Evolutionary conservation across 2,113 vertebrate genomes (phyloP).

Genomic region (Cavia aperea): DNA sequence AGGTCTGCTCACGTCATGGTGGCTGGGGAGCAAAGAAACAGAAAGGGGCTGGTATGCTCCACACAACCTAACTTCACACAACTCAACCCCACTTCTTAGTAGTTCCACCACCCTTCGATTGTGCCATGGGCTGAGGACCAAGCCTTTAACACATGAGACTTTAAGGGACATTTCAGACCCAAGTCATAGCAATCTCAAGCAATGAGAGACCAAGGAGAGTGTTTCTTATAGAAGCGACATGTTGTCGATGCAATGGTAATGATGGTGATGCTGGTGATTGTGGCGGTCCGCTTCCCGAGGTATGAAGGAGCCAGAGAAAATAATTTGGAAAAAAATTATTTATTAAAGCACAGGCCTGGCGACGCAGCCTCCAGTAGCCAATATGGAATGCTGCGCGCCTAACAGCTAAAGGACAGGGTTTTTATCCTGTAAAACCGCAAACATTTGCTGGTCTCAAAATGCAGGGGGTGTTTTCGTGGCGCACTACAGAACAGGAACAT

Average conservation of each 20-base stretch:
- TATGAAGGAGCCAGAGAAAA: too few species aligned
- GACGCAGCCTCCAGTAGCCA: too few species aligned
- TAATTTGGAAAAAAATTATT: too few species aligned
- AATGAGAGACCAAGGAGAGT: neutral
- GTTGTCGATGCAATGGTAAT: neutral
- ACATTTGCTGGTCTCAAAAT: too few species aligned
- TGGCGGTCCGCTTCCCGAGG: too few species aligned
- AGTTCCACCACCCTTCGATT: neutral
- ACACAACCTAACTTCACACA: neutral
- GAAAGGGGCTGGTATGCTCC: too few species aligned
- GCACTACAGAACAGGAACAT: too few species aligned
- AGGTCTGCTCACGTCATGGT: neutral
- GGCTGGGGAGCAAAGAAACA: neutral
- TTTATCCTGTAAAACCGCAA: too few species aligned
- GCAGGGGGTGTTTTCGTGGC: too few species aligned
- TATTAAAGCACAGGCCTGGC: too few species aligned
- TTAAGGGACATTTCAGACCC: neutral
- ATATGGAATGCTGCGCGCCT: too few species aligned
- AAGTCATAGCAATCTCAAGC: neutral
- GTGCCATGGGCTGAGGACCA: neutral
- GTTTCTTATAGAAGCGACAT: neutral
- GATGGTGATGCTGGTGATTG: neutral
- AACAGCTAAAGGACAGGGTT: too few species aligned
- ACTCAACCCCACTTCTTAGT: neutral
- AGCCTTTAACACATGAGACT: neutral